phyloP scores from a whole-genome alignment of 2,113 vertebrate species.

The Myrmecobius fasciatus region DNA sequence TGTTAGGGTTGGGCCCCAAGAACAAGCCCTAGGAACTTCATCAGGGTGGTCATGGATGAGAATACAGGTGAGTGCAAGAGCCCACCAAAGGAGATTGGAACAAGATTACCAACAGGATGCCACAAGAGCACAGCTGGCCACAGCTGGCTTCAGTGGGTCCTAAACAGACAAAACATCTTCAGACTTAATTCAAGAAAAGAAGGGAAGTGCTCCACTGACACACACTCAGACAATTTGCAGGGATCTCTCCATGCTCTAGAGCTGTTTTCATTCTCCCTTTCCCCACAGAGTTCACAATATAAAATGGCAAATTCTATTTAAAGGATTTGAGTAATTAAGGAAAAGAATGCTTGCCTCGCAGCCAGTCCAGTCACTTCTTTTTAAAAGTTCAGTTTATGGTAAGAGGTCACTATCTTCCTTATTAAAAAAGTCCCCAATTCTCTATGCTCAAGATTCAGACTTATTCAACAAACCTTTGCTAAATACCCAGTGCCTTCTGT shows the following conservation, averaged over 20 bases:
- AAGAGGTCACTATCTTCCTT: background rate
- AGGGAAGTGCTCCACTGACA: background rate
- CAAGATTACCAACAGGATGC: background rate
- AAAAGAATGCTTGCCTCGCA: background rate
- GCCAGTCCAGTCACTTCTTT: background rate
- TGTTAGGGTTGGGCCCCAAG: background rate
- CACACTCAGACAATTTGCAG: background rate
- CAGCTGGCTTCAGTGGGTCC: background rate
- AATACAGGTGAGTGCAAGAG: background rate
- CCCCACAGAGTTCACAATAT: background rate
- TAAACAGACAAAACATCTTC: background rate
- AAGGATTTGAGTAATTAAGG: background rate
- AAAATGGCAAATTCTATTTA: background rate
- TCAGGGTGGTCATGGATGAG: background rate
- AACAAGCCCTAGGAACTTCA: background rate
- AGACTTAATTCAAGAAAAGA: background rate
- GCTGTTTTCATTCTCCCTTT: background rate
- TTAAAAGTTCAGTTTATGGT: background rate
- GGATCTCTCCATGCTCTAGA: background rate
- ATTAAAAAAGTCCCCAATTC: background rate
- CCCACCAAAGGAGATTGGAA: background rate
- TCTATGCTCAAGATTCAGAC: background rate
- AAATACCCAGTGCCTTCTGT: background rate
- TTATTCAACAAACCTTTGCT: background rate
- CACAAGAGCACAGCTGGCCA: background rate